Evolutionary conservation across 2,113 vertebrate genomes (phyloP), one percentile per base, ranked within the genome.

Genomic region (Cinclus cinclus): DNA sequence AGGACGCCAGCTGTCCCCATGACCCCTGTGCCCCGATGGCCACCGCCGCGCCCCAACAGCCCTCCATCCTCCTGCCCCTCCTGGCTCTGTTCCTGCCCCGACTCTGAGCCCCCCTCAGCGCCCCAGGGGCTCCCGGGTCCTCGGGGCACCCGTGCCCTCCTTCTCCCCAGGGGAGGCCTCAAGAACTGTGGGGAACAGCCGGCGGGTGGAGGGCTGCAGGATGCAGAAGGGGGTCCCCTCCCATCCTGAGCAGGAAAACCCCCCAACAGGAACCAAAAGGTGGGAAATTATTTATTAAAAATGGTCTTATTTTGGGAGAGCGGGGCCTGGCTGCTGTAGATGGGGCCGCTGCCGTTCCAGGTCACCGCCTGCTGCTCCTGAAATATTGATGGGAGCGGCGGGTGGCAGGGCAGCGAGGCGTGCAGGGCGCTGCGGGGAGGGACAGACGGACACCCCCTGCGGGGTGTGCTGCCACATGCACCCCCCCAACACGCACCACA

Each of bases 231-330:
- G 87, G 42, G 24, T 35, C 42, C n/a, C 24, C 44, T 63, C 70
- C 20, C 13, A 35, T 47, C 56, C 80, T 74, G 75, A 94, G 47
- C 2, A 10, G 93, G 91, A 81, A 84, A 81, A 83, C 25, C 65
- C 82, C 82, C 79, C 56, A 92, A 77, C 55, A 78, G 94, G 79
- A 97, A 94, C 95, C 84, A 76, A 93, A 74, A 94, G 95, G 95
- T 92, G 96, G 96, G 90, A 89, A 94, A 96, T 95, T 96, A 94
- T 98, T 98, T 98, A 98, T 98, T 98, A 98, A 98, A 98, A 98
- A 97, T 96, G 97, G 96, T 98, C 97, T 98, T 98, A 98, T 98
- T 98, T 98, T 97, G 97, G 90, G 95, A 97, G 64, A 70, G 78
- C 42, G 1, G 60, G 50, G 77, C 82, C 91, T 63, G 50, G 74